Conservation (phyloP, 2,888 invertebrate species). For the Cephus rjabovi region DNA sequence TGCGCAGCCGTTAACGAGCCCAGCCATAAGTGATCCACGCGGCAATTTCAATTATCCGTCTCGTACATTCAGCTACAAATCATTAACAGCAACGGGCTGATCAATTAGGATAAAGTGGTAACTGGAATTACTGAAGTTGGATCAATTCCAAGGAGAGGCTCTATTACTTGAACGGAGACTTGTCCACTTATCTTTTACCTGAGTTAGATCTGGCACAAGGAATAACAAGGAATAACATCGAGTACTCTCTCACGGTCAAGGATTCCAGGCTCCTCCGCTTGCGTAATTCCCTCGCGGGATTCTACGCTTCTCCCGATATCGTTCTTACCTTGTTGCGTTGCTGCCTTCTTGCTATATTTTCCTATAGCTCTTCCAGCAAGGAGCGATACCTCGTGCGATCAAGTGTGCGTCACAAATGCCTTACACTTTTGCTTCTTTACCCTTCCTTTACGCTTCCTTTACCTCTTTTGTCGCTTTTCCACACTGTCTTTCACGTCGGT, state of each 20-base stretch:
- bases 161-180: background rate
- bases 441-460: background rate
- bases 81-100: background rate
- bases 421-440: background rate
- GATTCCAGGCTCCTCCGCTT: background rate
- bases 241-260: background rate
- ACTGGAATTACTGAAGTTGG: background rate
- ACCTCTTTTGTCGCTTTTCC: background rate
- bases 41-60: background rate
- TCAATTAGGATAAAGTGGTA: background rate
- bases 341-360: background rate
- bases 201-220: background rate
- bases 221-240: background rate
- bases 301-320: background rate
- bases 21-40: background rate
- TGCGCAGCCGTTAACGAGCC: background rate
- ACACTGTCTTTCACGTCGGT: background rate
- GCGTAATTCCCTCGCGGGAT: background rate
- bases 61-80: background rate
- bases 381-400: conserved; percentile 14
- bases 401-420: background rate
- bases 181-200: background rate
- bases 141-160: background rate
- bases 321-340: background rate
- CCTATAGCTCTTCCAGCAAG: background rate